Evolutionary conservation across 1,140 invertebrate genomes (phyloP), one percentile per base, ranked within the genome.

Genomic region (Calephelis nemesis): DNA sequence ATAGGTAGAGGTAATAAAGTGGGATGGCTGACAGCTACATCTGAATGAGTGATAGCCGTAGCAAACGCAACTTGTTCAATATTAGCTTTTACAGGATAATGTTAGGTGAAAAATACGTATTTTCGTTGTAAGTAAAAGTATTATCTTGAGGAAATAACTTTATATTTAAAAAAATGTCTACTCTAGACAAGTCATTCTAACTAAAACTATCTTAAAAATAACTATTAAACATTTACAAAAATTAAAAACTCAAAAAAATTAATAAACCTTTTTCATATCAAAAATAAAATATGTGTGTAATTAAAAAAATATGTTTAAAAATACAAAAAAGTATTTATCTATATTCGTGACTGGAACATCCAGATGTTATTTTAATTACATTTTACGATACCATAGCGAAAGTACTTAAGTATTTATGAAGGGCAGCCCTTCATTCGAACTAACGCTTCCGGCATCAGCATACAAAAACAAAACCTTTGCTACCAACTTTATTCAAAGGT

Each of bases 321-420:
- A 30, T 30, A 30, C 30, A 5, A 19, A 15, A 5, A 19, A 15
- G 12, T 54, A 19, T 19, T 15, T n/a, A 9, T 30, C 52, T 15
- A 3, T n/a, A 13, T 1, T 45, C 42, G 60, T 45, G 42, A 8
- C 13, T 15, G 62, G 2, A 63, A 11, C n/a, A 47, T 13, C n/a
- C 7, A 62, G 84, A 85, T 83, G 82, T 87, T 85, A 84, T 90
- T 90, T 90, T 90, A 90, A 90, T 90, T 90, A 86, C 87, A 89
- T 88, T 90, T 89, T 90, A 87, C 82, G 84, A 86, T 87, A 88
- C 81, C 84, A 86, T 85, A 88, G 82, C 85, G 76, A 63, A 75
- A 77, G 74, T 78, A 82, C 77, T 87, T 81, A 79, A 87, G 84
- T 85, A 88, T 86, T 85, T 89, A 86, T 81, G 80, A 86, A 84